Evolutionary conservation across 2,888 invertebrate genomes (phyloP).

Genomic region (Leptinotarsa tumamoca): DNA sequence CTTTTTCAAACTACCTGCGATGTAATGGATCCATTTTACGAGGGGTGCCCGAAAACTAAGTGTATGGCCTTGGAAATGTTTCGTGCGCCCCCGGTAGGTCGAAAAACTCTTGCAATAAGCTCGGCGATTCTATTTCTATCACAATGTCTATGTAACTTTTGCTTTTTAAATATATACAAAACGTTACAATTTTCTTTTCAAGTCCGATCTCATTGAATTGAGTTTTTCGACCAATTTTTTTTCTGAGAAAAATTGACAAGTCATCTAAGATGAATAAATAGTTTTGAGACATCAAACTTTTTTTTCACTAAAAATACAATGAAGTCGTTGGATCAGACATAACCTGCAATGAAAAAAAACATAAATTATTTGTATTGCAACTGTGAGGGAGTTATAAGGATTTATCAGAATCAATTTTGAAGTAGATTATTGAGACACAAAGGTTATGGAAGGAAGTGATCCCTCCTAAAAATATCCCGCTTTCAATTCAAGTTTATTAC

Average conservation of each 20-base stretch:
- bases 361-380: background rate
- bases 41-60: constrained; percentile 12
- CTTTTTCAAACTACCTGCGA: constrained; percentile 39
- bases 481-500: no score
- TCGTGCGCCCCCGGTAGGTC: constrained; percentile 16
- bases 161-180: constrained; percentile 44
- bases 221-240: constrained; percentile 36
- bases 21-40: constrained; percentile 33
- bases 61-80: constrained; percentile 10
- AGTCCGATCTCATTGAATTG: constrained; percentile 34
- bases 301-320: constrained; percentile 45
- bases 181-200: constrained; percentile 43
- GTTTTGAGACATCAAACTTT: constrained; percentile 47
- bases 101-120: constrained; percentile 29
- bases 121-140: constrained; percentile 40
- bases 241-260: constrained; percentile 50
- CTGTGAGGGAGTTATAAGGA: background rate
- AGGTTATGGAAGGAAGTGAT: no score
- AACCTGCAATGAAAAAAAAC: constrained; percentile 29
- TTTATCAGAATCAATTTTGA: background rate
- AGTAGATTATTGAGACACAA: no score
- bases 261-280: constrained; percentile 51
- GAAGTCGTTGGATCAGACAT: constrained; percentile 45
- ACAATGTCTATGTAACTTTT: constrained; percentile 42
- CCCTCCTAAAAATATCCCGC: no score